Evolutionary conservation across 2,797 vertebrate genomes (phyloP), one percentile per base, ranked within the genome.

Genomic region (Danio tinwini): DNA sequence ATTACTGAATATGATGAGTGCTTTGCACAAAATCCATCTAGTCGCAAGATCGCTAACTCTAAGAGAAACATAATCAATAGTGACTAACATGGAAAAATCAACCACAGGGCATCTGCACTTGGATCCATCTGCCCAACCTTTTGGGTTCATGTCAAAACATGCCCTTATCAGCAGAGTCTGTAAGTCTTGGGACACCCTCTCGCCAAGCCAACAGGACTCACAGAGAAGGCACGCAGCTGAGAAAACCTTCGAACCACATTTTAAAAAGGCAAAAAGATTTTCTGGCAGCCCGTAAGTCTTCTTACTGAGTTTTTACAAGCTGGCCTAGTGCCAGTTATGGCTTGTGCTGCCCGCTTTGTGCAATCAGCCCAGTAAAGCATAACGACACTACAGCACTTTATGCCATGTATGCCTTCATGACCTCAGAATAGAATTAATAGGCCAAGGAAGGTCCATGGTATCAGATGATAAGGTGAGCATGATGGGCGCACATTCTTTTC

Each of bases 271-370:
- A 83, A 74, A 76, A 71, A 87, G 85, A 90, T 85, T 89, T 84
- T 86, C 87, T 76, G 50, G 87, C 86, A 88, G 88, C 84, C 81
- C 67, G 50, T 89, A 88, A 84, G 85, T 88, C 83, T 81, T 85
- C 86, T 88, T 88, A 88, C 82, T 89, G 89, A 88, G 87, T 87
- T 90, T 91, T 90, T 90, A 91, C 87, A 87, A 88, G 87, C 86
- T 88, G 87, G 87, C 86, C 69, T 45, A 73, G 65, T 53, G 88
- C 87, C 88, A 90, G 86, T 53, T 73, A 19, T 74, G 53, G 53
- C 56, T 74, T 47, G 19, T 29, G n/a, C 39, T 61, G 67, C 56
- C 52, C 59, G n/a, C 19, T 58, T 70, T 69, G 3, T 59, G 67
- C 47, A 71, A 69, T 79, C 58, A 58, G 39, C 44, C 47, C 50